A percentile compares a stretch with the other conserved stretches of the same genome.
phyloP scores from a whole-genome alignment of 2,888 invertebrate genomes.

The Seladonia tumulorum region DNA sequence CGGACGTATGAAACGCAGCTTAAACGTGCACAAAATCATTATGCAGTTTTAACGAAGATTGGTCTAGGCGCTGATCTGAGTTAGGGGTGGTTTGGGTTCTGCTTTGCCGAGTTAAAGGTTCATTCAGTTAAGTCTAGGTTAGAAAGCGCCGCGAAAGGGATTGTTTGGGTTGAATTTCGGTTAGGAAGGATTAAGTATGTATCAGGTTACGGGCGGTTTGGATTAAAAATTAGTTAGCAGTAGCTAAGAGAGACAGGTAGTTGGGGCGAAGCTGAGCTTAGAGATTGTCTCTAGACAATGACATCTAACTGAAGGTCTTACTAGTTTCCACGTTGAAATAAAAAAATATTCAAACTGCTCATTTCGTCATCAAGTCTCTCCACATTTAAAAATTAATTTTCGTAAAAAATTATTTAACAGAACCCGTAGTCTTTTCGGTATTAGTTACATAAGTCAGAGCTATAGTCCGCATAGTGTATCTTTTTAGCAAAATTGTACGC shows the following conservation, averaged over 20 bases:
- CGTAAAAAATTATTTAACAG: no score
- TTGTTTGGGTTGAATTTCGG: neutral
- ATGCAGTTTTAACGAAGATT: slow-evolving; percentile 4
- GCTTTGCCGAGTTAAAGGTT: neutral
- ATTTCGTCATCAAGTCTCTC: no score
- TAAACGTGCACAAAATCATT: neutral
- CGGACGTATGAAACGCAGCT: neutral
- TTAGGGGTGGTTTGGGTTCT: neutral
- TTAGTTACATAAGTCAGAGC: no score
- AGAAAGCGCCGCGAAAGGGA: neutral
- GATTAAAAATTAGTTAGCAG: neutral
- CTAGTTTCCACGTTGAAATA: no score
- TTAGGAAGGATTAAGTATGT: neutral
- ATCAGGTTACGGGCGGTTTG: neutral
- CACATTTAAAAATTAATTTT: no score
- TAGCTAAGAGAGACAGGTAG: neutral
- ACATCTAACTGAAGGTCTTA: neutral
- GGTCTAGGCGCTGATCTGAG: neutral
- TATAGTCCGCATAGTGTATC: no score
- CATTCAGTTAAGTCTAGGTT: neutral
- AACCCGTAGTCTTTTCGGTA: no score
- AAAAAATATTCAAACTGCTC: neutral
- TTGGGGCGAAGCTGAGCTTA: neutral
- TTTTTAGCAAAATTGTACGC: no score
- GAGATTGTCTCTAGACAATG: neutral